A percentile compares a stretch with the other conserved stretches of the same genome.
Conservation (phyloP, 2,797 vertebrate species). For the Phyllotis vaccarum region DNA sequence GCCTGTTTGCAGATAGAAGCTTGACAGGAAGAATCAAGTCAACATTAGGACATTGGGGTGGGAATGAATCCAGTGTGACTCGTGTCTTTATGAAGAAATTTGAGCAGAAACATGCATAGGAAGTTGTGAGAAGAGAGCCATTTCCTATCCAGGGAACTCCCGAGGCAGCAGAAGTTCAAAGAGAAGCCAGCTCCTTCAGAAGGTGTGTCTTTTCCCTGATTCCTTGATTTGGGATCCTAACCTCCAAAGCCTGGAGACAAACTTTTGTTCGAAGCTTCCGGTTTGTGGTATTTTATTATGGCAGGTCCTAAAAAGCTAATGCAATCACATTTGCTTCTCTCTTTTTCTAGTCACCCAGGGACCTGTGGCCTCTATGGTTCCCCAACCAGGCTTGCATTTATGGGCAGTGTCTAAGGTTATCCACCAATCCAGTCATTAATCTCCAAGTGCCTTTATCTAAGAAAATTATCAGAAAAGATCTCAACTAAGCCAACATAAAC, state of each 20-base stretch:
- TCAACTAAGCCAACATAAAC: background rate
- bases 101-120: background rate
- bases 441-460: background rate
- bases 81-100: background rate
- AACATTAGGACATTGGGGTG: background rate
- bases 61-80: background rate
- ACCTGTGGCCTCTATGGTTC: background rate
- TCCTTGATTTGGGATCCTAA: background rate
- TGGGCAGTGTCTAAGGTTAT: background rate
- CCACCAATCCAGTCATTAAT: background rate
- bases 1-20: background rate
- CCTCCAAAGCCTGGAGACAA: background rate
- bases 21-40: slow-evolving; percentile 5
- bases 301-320: background rate
- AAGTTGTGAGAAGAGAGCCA: background rate
- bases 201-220: background rate
- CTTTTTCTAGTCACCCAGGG: background rate
- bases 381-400: background rate
- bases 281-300: background rate
- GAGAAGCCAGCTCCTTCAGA: background rate
- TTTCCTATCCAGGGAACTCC: background rate
- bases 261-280: background rate
- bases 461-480: slow-evolving; percentile 20
- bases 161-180: background rate
- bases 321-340: background rate